Evolutionary conservation across 2,113 vertebrate species (phyloP).

Genomic region (Micromys minutus): DNA sequence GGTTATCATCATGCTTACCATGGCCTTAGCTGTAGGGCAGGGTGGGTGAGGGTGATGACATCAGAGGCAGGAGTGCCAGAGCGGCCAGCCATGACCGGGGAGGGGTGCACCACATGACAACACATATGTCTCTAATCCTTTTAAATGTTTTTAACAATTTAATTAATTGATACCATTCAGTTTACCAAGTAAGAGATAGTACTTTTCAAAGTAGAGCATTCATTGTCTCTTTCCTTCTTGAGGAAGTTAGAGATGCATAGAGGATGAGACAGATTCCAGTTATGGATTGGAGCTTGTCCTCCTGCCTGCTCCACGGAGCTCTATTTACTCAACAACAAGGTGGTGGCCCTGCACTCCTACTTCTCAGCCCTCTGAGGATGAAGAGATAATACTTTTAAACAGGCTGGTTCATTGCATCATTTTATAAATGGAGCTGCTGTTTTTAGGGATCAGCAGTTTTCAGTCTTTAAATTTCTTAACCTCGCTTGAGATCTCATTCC

Average conservation of each 20-base stretch:
- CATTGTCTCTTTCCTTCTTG: not conserved
- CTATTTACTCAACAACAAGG: not conserved
- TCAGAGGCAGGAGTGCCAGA: not conserved
- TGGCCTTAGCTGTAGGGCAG: not conserved
- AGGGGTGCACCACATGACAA: not conserved
- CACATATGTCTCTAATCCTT: not conserved
- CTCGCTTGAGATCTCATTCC: not conserved
- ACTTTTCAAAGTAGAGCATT: conserved; percentile 14
- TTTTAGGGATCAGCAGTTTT: not conserved
- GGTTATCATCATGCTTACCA: no score
- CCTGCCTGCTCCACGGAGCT: not conserved
- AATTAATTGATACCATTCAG: not conserved
- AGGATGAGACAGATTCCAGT: not conserved
- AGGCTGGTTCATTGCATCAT: not conserved
- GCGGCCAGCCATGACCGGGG: not conserved
- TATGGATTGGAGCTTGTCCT: no score
- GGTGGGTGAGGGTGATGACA: no score
- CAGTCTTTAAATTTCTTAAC: not conserved
- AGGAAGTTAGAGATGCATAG: not conserved
- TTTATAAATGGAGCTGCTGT: not conserved
- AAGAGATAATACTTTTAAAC: not conserved
- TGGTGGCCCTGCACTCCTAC: not conserved
- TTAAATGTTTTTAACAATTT: not conserved
- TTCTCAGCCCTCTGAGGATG: not conserved
- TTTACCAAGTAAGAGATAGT: not conserved